Evolutionary conservation across 2,113 vertebrate genomes (phyloP).

Genomic region (Etheostoma cragini): DNA sequence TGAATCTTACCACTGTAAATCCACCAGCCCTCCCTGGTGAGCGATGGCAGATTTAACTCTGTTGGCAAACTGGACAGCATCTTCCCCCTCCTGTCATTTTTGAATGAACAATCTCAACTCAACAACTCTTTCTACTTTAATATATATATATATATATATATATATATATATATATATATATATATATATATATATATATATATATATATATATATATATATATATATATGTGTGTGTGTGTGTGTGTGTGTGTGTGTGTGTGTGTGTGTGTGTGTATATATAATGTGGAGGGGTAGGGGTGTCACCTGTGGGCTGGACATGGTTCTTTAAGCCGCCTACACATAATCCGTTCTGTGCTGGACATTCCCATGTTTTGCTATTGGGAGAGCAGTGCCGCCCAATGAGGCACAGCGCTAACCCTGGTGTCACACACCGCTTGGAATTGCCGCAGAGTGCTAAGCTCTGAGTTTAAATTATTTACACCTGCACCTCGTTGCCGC

Average conservation of each 20-base stretch:
- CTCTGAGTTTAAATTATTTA: too few relatives aligned
- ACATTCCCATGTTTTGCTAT: too few relatives aligned
- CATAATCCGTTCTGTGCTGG: too few relatives aligned
- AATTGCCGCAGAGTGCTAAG: too few relatives aligned
- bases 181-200: too few relatives aligned
- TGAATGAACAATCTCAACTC: conserved; percentile 21
- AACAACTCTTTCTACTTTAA: neutral
- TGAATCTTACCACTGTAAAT: conserved; percentile 91
- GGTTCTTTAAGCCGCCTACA: neutral
- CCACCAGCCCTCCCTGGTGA: conserved; percentile 92
- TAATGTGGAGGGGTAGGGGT: neutral
- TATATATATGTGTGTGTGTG: conserved; percentile 2
- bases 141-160: too few relatives aligned
- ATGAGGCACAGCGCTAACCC: too few relatives aligned
- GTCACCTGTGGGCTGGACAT: neutral
- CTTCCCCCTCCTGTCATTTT: conserved; percentile 89
- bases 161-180: too few relatives aligned
- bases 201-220: too few relatives aligned
- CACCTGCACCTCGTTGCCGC: too few relatives aligned
- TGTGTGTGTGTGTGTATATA: neutral
- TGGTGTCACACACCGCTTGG: too few relatives aligned
- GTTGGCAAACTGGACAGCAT: conserved; percentile 96
- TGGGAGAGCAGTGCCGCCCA: too few relatives aligned
- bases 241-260: neutral
- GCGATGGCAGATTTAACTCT: conserved; percentile 96